These are phyloP conservation scores for Colaptes auratus DNA, from an alignment of 2,113 vertebrate genomes.

Conservation along the genomic window DNA sequence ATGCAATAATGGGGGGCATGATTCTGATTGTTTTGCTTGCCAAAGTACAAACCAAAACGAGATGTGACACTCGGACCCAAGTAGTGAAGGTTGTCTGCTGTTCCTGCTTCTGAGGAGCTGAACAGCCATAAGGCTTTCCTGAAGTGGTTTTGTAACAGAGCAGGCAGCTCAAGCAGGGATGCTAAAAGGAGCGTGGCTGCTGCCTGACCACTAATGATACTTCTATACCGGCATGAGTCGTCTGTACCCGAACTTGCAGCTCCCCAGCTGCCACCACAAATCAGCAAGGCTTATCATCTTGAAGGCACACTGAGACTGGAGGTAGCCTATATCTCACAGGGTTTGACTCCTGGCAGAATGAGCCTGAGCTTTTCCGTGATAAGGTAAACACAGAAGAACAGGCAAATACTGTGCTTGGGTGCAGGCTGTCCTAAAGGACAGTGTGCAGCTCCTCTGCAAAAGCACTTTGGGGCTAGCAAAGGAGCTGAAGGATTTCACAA, in stretches of 20 bases:
- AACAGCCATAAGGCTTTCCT: not conserved
- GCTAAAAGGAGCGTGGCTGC: not conserved
- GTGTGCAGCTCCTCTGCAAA: not conserved
- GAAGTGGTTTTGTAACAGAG: not conserved
- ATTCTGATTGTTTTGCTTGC: not conserved
- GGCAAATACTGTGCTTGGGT: not conserved
- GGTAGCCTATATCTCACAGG: not conserved
- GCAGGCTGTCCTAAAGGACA: not conserved
- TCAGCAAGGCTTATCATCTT: not conserved
- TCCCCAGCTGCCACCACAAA: not conserved
- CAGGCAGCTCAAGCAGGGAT: not conserved
- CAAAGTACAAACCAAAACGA: not conserved
- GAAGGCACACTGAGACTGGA: not conserved
- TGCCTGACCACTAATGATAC: not conserved
- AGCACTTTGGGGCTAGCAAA: not conserved
- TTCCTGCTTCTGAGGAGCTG: not conserved
- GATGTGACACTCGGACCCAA: not conserved
- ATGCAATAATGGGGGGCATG: not conserved
- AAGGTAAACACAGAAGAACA: not conserved
- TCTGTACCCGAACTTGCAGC: not conserved
- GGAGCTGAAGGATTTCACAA: conserved; percentile 27
- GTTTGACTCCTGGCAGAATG: not conserved
- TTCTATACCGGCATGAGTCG: not conserved
- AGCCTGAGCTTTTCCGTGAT: not conserved
- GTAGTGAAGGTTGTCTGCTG: not conserved